Evolutionary conservation across 1,140 invertebrate species (phyloP).

Genomic region (Metopolophium dirhodum): DNA sequence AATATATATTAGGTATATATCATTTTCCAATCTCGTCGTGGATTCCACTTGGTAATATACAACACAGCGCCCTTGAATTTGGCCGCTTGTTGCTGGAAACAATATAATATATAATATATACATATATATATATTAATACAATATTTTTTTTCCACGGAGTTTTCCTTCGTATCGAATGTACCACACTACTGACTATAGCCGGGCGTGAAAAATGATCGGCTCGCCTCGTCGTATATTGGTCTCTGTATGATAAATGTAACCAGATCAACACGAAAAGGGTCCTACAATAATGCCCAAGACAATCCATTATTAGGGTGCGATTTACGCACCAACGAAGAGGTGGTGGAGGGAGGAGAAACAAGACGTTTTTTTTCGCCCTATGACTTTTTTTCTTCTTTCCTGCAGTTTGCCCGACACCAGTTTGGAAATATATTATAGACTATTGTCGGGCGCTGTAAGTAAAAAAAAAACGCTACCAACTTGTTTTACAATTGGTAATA

Average conservation of each 20-base stretch:
- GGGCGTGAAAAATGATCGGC: slow-evolving; percentile 53
- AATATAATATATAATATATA: slow-evolving; percentile 38
- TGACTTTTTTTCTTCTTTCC: slow-evolving; percentile 11
- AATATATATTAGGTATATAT: slow-evolving; percentile 40
- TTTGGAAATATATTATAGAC: slow-evolving; percentile 20
- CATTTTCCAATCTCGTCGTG: slow-evolving; percentile 40
- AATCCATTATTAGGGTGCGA: slow-evolving; percentile 57
- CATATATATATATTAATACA: slow-evolving; percentile 17
- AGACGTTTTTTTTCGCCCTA: slow-evolving; percentile 42
- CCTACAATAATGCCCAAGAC: slow-evolving; percentile 44
- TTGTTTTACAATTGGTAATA: neutral
- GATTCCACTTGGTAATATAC: neutral
- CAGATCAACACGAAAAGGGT: slow-evolving; percentile 44
- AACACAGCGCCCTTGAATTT: slow-evolving; percentile 22
- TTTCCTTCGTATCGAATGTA: slow-evolving; percentile 33
- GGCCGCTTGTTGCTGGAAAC: slow-evolving; percentile 23
- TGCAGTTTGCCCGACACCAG: neutral
- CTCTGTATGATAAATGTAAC: slow-evolving; percentile 53
- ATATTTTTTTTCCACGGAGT: neutral
- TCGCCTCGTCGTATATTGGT: slow-evolving; percentile 40
- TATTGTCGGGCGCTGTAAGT: neutral
- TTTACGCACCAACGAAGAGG: slow-evolving; percentile 6
- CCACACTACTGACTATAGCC: neutral
- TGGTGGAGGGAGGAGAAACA: slow-evolving; percentile 9
- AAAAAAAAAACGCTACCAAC: neutral